A percentile compares a stretch with the other conserved stretches of the same genome.
phyloP scores from a whole-genome alignment of 2,797 vertebrate species.

The Spinus pinus region DNA sequence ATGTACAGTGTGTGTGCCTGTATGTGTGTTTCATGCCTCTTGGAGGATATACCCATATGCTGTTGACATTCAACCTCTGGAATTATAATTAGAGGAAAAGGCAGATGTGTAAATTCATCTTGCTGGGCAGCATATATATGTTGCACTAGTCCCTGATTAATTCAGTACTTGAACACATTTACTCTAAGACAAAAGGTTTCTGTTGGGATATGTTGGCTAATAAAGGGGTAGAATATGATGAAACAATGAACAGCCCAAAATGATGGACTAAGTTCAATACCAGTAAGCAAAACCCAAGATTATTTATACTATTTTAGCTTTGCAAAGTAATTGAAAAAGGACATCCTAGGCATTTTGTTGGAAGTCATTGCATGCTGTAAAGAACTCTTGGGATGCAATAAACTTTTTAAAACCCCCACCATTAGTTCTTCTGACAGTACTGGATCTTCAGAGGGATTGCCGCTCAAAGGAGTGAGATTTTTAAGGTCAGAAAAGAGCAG shows the following conservation, averaged over 20 bases:
- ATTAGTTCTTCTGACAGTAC: not conserved
- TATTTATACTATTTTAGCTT: constrained; percentile 37
- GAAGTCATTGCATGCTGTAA: constrained; percentile 9
- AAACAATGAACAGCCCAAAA: constrained; percentile 12
- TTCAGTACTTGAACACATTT: constrained; percentile 36
- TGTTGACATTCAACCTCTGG: constrained; percentile 62
- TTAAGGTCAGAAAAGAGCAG: not conserved
- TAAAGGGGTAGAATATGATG: constrained; percentile 5
- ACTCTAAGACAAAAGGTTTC: constrained; percentile 51
- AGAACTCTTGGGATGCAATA: constrained; percentile 38
- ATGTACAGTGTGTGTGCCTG: not conserved
- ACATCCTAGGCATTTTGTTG: constrained; percentile 24
- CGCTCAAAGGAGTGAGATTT: constrained; percentile 34
- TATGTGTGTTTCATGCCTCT: constrained; percentile 18
- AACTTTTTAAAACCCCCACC: not conserved
- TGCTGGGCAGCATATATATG: constrained; percentile 30
- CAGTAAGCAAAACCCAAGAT: constrained; percentile 13
- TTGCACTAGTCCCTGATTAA: constrained; percentile 40
- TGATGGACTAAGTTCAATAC: not conserved
- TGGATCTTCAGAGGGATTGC: not conserved
- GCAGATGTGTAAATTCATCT: constrained; percentile 63
- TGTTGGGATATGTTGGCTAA: not conserved
- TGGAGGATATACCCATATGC: constrained; percentile 23
- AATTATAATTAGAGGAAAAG: constrained; percentile 68
- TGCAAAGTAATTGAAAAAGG: constrained; percentile 31